Percentiles rank a stretch among this genome's conserved stretches.
These are phyloP conservation scores for Cosmia pyralina DNA, from an alignment of 2,888 invertebrate species.

Conservation along the genomic window DNA sequence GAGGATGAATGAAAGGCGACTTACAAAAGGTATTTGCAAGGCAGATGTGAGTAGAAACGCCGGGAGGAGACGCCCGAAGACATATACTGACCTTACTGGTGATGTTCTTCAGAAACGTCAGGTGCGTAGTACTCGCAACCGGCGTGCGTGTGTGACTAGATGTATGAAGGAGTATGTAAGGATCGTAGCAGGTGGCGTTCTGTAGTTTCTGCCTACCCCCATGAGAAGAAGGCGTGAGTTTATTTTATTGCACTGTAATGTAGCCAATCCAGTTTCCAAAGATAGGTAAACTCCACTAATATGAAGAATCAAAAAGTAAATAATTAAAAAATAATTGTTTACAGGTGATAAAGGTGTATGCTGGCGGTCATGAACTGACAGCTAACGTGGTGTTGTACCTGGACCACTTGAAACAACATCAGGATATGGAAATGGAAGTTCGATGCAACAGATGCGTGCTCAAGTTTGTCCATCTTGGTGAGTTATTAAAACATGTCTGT, in stretches of 20 bases:
- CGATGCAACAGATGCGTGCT: slow-evolving; percentile 94
- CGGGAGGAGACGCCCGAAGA: too few relatives aligned
- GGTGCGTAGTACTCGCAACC: too few relatives aligned
- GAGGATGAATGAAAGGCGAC: too few relatives aligned
- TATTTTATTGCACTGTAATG: neutral
- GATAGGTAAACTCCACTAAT: neutral
- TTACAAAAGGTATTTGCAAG: too few relatives aligned
- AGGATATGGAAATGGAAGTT: slow-evolving; percentile 91
- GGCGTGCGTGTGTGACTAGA: too few relatives aligned
- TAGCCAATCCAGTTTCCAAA: neutral
- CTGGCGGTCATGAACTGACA: slow-evolving; percentile 88
- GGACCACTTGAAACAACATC: slow-evolving; percentile 93
- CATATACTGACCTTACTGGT: too few relatives aligned
- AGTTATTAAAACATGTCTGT: slow-evolving; percentile 47
- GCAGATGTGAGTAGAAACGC: too few relatives aligned
- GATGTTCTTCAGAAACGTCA: too few relatives aligned
- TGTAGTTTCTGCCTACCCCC: too few relatives aligned
- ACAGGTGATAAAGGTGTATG: slow-evolving; percentile 84
- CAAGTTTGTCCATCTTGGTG: slow-evolving; percentile 93
- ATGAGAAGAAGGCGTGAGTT: too few relatives aligned
- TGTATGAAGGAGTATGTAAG: too few relatives aligned
- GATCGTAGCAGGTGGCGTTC: too few relatives aligned
- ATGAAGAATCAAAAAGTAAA: neutral
- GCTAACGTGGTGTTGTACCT: slow-evolving; percentile 92
- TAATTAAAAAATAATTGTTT: neutral